A percentile compares a stretch with the other conserved stretches of the same genome.
These are phyloP conservation scores for Sarcophaga carnaria DNA, from an alignment of 2,888 invertebrate genomes.

Conservation along the genomic window DNA sequence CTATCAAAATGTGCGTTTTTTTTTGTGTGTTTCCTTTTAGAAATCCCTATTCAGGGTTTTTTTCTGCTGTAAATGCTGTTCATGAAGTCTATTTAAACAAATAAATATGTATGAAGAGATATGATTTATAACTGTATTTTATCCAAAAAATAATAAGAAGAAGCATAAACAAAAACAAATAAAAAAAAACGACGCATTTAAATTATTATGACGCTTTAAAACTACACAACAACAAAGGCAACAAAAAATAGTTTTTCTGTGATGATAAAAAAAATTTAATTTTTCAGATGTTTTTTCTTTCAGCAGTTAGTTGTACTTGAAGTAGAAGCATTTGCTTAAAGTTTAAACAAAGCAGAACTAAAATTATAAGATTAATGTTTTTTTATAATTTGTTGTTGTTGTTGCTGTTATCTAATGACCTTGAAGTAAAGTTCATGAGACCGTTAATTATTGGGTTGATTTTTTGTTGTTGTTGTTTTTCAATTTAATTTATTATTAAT, in stretches of 20 bases:
- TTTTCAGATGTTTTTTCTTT: neutral
- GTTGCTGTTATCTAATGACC: slow-evolving; percentile 37
- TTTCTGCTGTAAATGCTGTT: no score
- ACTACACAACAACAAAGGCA: no score
- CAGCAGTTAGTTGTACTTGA: neutral
- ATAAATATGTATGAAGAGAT: neutral
- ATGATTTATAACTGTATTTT: neutral
- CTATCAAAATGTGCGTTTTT: neutral
- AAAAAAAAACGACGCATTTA: neutral
- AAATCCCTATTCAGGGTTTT: neutral
- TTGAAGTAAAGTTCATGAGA: slow-evolving; percentile 54
- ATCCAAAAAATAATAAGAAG: neutral
- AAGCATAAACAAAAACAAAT: neutral
- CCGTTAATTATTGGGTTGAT: slow-evolving; percentile 17
- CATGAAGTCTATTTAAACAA: neutral
- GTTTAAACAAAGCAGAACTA: neutral
- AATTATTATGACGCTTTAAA: neutral
- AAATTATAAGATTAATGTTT: neutral
- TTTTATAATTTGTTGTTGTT: slow-evolving; percentile 26
- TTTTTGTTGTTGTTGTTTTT: neutral
- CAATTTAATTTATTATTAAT: neutral
- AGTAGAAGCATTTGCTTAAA: neutral
- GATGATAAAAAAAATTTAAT: neutral
- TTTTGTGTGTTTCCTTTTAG: neutral
- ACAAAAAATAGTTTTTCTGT: neutral